Conservation (phyloP, 2,113 vertebrate genomes). For the Archilochus colubris region DNA sequence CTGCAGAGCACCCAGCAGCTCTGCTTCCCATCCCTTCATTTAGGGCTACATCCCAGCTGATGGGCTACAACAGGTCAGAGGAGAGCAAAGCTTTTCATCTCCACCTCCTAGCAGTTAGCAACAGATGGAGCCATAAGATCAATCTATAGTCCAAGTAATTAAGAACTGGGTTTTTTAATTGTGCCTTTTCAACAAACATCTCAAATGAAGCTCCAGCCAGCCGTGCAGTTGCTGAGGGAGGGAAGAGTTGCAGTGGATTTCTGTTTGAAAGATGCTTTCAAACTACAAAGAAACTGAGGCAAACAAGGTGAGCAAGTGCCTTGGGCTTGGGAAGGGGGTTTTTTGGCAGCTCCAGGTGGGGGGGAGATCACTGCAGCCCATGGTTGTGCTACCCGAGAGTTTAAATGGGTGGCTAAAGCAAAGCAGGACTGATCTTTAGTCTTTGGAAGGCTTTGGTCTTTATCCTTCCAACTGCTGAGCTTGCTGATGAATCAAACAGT, state of each 20-base stretch:
- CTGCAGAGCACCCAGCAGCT: neutral
- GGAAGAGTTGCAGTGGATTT: neutral
- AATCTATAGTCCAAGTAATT: constrained; percentile 33
- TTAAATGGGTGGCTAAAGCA: neutral
- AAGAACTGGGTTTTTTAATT: constrained; percentile 47
- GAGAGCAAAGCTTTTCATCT: neutral
- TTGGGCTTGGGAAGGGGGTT: neutral
- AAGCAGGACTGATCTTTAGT: neutral
- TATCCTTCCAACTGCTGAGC: neutral
- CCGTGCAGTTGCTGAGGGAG: neutral
- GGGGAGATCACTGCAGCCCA: neutral
- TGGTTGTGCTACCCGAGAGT: neutral
- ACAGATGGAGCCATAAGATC: constrained; percentile 51
- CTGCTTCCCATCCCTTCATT: accelerated
- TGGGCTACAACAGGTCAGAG: neutral
- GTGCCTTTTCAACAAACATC: constrained; percentile 40
- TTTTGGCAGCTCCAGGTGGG: neutral
- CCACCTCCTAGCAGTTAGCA: neutral
- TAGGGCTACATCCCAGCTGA: neutral
- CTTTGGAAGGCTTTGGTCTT: neutral
- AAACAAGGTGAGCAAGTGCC: accelerated
- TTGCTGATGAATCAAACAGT: neutral
- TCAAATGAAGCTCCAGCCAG: neutral
- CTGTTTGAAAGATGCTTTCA: neutral
- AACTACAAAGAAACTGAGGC: neutral